phyloP scores from a whole-genome alignment of 2,113 vertebrate species.

The Ariopsis seemanni region DNA sequence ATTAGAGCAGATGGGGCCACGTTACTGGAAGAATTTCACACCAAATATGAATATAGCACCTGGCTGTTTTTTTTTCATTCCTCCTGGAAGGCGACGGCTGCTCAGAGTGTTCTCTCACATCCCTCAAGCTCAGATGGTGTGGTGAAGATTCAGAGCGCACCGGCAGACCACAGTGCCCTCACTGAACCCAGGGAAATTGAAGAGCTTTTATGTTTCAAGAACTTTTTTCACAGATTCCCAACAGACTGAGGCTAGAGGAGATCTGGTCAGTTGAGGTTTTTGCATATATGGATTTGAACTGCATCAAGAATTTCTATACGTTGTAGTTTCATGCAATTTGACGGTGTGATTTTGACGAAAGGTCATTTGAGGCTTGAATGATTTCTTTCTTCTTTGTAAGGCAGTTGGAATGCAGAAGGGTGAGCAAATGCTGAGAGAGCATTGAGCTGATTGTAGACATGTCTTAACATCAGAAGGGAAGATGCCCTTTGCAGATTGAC shows the following conservation, averaged over 20 bases:
- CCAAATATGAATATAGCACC: conserved; percentile 70
- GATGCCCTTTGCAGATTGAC: conserved; percentile 43
- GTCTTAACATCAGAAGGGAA: conserved; percentile 30
- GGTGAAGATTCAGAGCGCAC: conserved; percentile 14
- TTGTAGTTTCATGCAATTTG: not conserved
- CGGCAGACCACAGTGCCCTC: conserved; percentile 16
- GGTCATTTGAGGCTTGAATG: not conserved
- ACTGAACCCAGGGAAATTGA: not conserved
- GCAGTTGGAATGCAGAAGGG: conserved; percentile 12
- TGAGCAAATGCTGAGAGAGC: conserved; percentile 20
- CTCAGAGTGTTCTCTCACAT: conserved; percentile 63
- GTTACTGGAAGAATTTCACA: conserved; percentile 66
- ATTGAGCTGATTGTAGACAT: conserved; percentile 8
- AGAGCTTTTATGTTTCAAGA: not conserved
- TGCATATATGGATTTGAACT: not conserved
- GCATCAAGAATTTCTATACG: not conserved
- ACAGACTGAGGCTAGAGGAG: not conserved
- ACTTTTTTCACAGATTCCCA: not conserved
- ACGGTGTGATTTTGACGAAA: not conserved
- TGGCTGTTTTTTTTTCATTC: conserved; percentile 59
- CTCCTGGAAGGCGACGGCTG: conserved; percentile 48
- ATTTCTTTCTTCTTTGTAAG: not conserved
- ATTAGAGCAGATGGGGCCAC: conserved; percentile 68
- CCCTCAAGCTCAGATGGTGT: conserved; percentile 57
- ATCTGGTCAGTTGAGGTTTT: too few relatives aligned